Evolutionary conservation across 2,797 vertebrate species (phyloP).

Genomic region (Sphaeramia orbicularis): DNA sequence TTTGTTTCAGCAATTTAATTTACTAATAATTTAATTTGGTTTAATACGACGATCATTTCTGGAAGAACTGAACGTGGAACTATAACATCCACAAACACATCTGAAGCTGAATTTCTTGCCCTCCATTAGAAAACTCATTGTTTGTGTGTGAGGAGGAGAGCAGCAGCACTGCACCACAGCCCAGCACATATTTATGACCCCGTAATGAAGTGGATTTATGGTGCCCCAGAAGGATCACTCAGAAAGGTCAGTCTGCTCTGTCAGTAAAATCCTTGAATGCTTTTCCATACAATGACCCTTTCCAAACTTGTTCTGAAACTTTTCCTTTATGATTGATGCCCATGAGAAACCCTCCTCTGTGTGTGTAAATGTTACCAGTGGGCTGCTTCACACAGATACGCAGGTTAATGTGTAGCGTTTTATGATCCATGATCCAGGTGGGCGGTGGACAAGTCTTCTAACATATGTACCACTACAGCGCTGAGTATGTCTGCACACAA

Average conservation of each 20-base stretch:
- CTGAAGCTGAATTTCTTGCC: slow-evolving; percentile 1
- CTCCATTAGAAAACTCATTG: not conserved
- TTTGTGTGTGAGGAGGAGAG: slow-evolving; percentile 21
- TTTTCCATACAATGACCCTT: slow-evolving; percentile 68
- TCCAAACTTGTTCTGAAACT: slow-evolving; percentile 30
- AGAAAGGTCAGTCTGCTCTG: slow-evolving; percentile 70
- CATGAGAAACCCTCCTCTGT: slow-evolving; percentile 51
- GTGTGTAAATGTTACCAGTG: slow-evolving; percentile 58
- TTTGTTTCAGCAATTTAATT: slow-evolving; percentile 8
- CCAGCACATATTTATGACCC: slow-evolving; percentile 70
- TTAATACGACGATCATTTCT: not conserved
- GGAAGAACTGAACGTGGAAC: not conserved
- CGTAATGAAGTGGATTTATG: slow-evolving; percentile 79
- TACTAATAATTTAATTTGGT: no score
- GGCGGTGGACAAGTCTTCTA: slow-evolving; percentile 67
- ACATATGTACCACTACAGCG: slow-evolving; percentile 59
- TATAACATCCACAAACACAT: slow-evolving; percentile 2
- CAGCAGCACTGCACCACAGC: slow-evolving; percentile 39
- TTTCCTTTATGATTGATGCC: slow-evolving; percentile 69
- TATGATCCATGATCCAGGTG: slow-evolving; percentile 69
- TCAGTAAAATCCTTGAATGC: slow-evolving; percentile 70
- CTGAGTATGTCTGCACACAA: not conserved
- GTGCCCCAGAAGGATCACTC: slow-evolving; percentile 54
- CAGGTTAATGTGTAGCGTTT: slow-evolving; percentile 58
- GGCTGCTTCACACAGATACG: slow-evolving; percentile 50